These are phyloP conservation scores for Hoplodrina ambigua DNA, from an alignment of 2,888 invertebrate species.

Conservation along the genomic window DNA sequence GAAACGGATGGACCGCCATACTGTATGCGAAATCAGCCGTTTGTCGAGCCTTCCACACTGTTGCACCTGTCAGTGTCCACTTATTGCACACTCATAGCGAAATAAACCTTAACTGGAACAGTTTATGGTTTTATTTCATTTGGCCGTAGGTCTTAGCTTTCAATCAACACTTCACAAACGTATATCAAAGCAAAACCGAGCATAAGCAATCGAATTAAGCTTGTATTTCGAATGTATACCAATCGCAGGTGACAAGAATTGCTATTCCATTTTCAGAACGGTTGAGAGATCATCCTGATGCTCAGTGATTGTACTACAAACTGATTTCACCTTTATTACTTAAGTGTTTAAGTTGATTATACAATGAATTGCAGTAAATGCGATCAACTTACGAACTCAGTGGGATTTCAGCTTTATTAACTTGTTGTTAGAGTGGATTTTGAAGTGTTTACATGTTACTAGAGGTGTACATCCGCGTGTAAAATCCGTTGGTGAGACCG, in stretches of 20 bases:
- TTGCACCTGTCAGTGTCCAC: conserved; percentile 78
- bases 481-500: conserved; percentile 77
- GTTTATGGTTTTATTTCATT: conserved; percentile 3
- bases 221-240: conserved; percentile 59
- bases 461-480: conserved; percentile 81
- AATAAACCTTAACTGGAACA: neutral
- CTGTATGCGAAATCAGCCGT: conserved; percentile 85
- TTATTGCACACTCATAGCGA: conserved; percentile 25
- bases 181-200: conserved; percentile 69
- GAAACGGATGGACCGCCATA: conserved; percentile 89
- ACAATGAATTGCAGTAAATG: conserved; percentile 37
- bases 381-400: conserved; percentile 38
- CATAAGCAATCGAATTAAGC: conserved; percentile 58
- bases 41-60: conserved; percentile 88
- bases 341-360: conserved; percentile 57
- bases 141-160: conserved; percentile 31
- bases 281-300: conserved; percentile 78
- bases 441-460: conserved; percentile 51
- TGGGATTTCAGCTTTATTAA: conserved; percentile 62
- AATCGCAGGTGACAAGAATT: conserved; percentile 85
- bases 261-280: conserved; percentile 82
- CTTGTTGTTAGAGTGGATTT: conserved; percentile 52
- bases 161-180: conserved; percentile 51
- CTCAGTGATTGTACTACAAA: conserved; percentile 70
- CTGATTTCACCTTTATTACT: conserved; percentile 66